Base-by-base conservation (phyloP, 2,113 vertebrate genomes). In the Oryzias celebensis region DNA sequence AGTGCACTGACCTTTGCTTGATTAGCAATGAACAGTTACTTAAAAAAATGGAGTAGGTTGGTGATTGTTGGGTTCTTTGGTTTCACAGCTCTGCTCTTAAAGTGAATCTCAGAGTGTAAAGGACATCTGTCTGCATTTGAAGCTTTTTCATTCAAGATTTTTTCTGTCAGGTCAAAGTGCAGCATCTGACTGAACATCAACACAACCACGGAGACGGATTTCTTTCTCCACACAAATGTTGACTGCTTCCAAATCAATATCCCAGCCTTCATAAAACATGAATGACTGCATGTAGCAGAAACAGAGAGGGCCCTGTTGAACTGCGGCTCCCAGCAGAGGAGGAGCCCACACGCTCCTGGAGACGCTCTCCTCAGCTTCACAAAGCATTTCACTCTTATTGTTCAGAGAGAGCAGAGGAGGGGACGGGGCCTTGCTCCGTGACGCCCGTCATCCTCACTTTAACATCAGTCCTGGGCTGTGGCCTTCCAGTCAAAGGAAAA, bases 261-360 rank as follows among this genome's bases (percentile, higher is more conserved):
- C 78, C 68, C 67, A 68, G 71, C 81, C 72, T 77, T 86, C 88
- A 87, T 90, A 80, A 87, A 90, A 90, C 83, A 82, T 85, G 80
- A 85, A 88, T 79, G 78, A 81, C 71, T 71, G 70, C 76, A 58
- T 23, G 58, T 66, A 84, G 83, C 78, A 83, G 80, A 83, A 82
- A 79, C 78, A 61, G 18, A 69, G 83, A 53, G 49, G 71, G 84
- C 83, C 80, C 80, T 66, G 59, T 81, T 82, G 76, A 81, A 65
- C 83, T 79, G 73, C 84, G 78, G 36, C 81, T 85, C 80, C 78
- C 83, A 85, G 88, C 75, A 81, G 86, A 55, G 79, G 78, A 84
- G 77, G 83, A 68, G 62, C 75, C 53, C 2, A 15, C 62, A 10
- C 79, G 46, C 67, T 65, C 73, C 82, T 17, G 23, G 73, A 73